Conservation (phyloP, 2,888 invertebrate genomes). For the Eristalis pertinax region DNA sequence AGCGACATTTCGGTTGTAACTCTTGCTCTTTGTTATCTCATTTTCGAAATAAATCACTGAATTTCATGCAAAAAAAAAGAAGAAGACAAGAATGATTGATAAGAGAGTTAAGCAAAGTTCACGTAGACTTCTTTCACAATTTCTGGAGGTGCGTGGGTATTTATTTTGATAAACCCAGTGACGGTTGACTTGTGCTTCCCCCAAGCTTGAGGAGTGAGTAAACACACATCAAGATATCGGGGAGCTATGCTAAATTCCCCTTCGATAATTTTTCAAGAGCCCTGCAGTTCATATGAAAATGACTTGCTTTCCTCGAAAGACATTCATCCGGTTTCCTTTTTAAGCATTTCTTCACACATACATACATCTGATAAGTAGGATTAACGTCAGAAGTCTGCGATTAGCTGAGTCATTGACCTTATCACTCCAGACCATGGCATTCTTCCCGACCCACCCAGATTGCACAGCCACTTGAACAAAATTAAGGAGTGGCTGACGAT, state of each 20-base stretch:
- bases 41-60: background rate
- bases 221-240: background rate
- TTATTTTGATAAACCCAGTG: no score
- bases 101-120: background rate
- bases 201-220: background rate
- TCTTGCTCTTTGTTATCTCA: background rate
- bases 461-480: background rate
- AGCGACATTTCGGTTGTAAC: background rate
- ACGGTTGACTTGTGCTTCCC: no score
- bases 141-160: no score
- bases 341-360: background rate
- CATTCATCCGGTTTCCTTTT: background rate
- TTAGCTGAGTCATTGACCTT: background rate
- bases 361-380: background rate
- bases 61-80: background rate
- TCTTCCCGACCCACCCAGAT: background rate
- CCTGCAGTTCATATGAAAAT: no score
- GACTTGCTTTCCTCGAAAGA: background rate
- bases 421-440: background rate
- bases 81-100: background rate
- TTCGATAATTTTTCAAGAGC: no score
- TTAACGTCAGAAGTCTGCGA: background rate
- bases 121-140: background rate
- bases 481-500: background rate
- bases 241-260: no score